Evolutionary conservation across 2,113 vertebrate species (phyloP).

Genomic region (Ceyx cyanopectus): DNA sequence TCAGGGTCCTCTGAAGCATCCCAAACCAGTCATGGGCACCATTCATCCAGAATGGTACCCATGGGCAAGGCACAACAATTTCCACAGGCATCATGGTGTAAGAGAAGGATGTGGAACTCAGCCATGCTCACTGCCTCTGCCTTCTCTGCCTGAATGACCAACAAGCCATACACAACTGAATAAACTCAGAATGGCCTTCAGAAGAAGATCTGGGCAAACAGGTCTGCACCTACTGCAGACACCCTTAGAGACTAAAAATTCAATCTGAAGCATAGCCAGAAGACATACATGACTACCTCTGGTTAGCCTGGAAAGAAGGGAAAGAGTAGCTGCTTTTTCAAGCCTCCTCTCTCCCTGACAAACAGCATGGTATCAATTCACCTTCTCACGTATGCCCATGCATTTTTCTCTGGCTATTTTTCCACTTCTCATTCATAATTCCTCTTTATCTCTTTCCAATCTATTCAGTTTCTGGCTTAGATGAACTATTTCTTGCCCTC

Average conservation of each 20-base stretch:
- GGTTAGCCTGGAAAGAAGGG: not conserved
- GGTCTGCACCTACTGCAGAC: not conserved
- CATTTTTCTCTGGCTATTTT: not conserved
- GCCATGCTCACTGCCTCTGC: not conserved
- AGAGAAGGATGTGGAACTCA: not conserved
- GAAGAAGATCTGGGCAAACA: not conserved
- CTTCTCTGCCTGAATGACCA: not conserved
- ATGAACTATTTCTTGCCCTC: not conserved
- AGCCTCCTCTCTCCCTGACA: not conserved
- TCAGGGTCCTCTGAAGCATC: not conserved
- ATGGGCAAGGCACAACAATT: not conserved
- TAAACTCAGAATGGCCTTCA: not conserved
- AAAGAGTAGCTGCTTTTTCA: not conserved
- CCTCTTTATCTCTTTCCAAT: not conserved
- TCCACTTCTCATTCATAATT: conserved; percentile 5
- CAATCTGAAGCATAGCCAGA: not conserved
- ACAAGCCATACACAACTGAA: not conserved
- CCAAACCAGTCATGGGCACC: not conserved
- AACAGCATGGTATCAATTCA: not conserved
- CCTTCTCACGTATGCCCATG: not conserved
- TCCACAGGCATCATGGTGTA: not conserved
- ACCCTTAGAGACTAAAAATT: not conserved
- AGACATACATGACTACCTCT: not conserved
- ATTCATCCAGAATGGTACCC: not conserved
- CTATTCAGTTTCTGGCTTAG: not conserved